Conservation (phyloP, 2,113 vertebrate species). For the Odobenus rosmarus region DNA sequence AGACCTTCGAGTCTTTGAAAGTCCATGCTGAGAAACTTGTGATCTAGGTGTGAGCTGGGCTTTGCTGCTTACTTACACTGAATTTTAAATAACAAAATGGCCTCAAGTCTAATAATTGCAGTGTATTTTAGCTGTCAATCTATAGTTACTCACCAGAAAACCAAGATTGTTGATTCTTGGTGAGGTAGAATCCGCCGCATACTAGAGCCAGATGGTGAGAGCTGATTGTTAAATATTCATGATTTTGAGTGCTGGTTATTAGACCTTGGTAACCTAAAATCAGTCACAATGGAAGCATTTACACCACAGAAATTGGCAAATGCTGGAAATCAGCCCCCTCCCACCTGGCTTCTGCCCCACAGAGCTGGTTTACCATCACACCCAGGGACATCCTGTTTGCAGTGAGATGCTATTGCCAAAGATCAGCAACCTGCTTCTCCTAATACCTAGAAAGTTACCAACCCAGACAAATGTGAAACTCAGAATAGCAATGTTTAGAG, state of each 20-base stretch:
- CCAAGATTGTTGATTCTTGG: neutral
- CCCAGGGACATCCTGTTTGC: neutral
- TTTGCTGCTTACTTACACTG: constrained; percentile 11
- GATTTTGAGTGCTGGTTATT: neutral
- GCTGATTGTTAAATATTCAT: neutral
- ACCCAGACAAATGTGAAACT: neutral
- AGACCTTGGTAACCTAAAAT: neutral
- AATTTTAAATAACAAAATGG: constrained; percentile 50
- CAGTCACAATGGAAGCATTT: neutral
- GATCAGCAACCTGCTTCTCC: neutral
- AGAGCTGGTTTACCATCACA: neutral
- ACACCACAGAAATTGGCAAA: neutral
- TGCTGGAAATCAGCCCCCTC: neutral
- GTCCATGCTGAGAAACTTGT: constrained; percentile 3
- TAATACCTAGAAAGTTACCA: constrained; percentile 11
- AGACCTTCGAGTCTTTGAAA: constrained; percentile 38
- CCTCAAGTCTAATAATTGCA: neutral
- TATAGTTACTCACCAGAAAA: neutral
- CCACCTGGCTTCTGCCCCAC: neutral
- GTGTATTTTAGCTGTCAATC: neutral
- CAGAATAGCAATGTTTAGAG: neutral
- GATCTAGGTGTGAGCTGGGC: neutral
- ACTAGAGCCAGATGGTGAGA: neutral
- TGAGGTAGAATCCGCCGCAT: neutral
- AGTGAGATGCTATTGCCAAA: neutral